A percentile compares a stretch with the other conserved stretches of the same genome.
Conservation (phyloP, 2,797 vertebrate species). For the Lacerta agilis region DNA sequence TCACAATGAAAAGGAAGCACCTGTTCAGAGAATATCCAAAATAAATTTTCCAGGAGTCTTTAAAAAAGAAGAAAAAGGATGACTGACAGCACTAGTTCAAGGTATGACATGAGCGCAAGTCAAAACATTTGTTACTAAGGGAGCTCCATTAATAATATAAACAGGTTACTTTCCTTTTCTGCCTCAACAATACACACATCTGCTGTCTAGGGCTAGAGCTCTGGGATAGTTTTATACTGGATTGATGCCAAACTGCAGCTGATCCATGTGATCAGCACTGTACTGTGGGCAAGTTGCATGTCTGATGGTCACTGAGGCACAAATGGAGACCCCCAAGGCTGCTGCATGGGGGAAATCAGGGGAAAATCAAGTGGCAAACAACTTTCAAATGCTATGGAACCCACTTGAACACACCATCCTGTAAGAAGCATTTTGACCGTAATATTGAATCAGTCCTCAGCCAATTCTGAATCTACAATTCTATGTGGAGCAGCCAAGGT, state of each 20-base stretch:
- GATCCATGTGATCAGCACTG: background rate
- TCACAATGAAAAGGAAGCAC: constrained; percentile 72
- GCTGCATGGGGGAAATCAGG: background rate
- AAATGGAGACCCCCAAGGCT: background rate
- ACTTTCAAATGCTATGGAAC: background rate
- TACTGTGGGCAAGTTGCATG: background rate
- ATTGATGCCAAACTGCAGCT: background rate
- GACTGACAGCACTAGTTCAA: constrained; percentile 58
- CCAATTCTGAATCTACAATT: background rate
- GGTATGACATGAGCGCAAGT: constrained; percentile 46
- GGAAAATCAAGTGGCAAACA: background rate
- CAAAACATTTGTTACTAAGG: constrained; percentile 28
- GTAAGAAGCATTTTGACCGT: background rate
- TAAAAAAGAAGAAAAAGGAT: background rate
- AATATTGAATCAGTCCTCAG: background rate
- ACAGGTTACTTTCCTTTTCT: background rate
- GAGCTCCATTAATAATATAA: constrained; percentile 17
- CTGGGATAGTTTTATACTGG: background rate
- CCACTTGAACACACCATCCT: background rate
- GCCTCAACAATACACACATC: background rate
- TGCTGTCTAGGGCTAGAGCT: background rate
- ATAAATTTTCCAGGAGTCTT: constrained; percentile 58
- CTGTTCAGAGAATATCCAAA: constrained; percentile 73
- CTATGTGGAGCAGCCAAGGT: background rate
- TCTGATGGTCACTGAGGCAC: background rate